These are phyloP conservation scores for Aplodontia rufa DNA, from an alignment of 2,113 vertebrate genomes.

Conservation along the genomic window DNA sequence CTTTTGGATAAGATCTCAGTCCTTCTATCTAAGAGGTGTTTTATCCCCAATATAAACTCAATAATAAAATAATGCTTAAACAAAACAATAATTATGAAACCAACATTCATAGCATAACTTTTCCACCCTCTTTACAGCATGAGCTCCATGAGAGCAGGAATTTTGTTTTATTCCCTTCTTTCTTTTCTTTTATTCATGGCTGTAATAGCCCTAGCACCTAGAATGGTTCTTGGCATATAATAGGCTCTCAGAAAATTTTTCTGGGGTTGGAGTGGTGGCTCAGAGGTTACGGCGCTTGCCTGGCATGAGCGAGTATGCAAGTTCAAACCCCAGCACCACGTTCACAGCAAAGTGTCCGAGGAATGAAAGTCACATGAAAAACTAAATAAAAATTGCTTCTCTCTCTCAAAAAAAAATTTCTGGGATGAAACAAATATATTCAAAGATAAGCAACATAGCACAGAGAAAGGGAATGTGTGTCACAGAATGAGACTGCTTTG, in stretches of 20 bases:
- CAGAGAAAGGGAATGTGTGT: background rate
- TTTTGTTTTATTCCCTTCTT: background rate
- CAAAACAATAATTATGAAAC: background rate
- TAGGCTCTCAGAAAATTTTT: background rate
- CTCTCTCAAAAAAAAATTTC: background rate
- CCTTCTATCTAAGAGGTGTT: background rate
- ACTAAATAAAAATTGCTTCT: too few relatives aligned
- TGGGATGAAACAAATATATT: constrained; percentile 12
- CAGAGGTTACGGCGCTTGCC: too few relatives aligned
- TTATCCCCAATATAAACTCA: background rate
- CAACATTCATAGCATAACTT: background rate
- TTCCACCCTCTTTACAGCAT: background rate
- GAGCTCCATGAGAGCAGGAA: background rate
- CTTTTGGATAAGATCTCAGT: background rate
- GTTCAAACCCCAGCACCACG: too few relatives aligned
- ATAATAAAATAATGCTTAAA: constrained; percentile 7
- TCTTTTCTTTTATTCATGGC: background rate
- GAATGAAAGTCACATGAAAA: too few relatives aligned
- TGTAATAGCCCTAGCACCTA: background rate
- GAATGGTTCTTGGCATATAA: background rate
- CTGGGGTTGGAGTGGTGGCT: too few relatives aligned
- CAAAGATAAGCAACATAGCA: background rate
- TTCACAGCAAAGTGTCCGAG: too few relatives aligned
- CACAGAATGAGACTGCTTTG: background rate
- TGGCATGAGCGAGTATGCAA: too few relatives aligned